phyloP scores from a whole-genome alignment of 2,113 vertebrate genomes.

The Tetrao urogallus region DNA sequence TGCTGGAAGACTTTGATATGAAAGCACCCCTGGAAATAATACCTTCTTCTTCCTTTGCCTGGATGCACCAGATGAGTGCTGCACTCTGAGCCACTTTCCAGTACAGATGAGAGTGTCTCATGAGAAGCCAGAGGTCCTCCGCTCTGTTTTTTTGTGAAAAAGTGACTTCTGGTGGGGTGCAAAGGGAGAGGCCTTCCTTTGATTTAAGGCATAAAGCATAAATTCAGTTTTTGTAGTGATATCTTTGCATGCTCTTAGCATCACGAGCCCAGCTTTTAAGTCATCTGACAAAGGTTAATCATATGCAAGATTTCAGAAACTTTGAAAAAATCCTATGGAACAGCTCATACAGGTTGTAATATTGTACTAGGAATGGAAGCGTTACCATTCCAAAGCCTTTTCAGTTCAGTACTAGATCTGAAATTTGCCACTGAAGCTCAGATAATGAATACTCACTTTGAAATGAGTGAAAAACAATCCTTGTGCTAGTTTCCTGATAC shows the following conservation, averaged over 20 bases:
- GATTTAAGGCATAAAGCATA: neutral
- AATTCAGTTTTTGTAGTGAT: no score
- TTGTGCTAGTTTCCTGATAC: neutral
- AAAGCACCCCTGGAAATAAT: neutral
- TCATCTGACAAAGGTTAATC: neutral
- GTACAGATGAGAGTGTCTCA: neutral
- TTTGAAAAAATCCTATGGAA: neutral
- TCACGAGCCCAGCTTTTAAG: neutral
- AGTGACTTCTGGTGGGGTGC: neutral
- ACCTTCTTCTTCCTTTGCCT: neutral
- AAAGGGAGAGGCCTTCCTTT: neutral
- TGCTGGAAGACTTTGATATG: neutral
- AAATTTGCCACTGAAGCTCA: neutral
- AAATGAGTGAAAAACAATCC: neutral
- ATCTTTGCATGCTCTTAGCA: no score
- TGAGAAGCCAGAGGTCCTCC: neutral
- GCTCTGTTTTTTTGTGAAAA: neutral
- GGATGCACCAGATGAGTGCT: accelerated
- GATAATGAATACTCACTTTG: neutral
- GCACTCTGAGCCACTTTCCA: neutral
- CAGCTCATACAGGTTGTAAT: neutral
- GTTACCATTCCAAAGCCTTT: neutral
- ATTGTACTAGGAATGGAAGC: neutral
- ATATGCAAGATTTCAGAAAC: neutral
- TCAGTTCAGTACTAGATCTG: neutral